Evolutionary conservation across 2,888 invertebrate species (phyloP).

Genomic region (Pollenia amentaria): DNA sequence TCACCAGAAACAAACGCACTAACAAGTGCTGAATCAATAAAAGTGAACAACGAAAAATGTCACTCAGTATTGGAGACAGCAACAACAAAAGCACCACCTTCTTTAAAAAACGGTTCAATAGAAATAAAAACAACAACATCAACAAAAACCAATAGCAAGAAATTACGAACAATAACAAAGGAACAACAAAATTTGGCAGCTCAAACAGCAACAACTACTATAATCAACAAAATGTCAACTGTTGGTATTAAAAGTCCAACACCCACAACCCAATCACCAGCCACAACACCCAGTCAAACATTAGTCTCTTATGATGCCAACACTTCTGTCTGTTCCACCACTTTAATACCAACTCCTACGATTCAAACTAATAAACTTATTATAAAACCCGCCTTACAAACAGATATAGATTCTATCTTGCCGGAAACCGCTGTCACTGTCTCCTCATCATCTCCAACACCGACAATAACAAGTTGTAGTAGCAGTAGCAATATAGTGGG

Average conservation of each 20-base stretch:
- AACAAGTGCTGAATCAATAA: constrained; percentile 66
- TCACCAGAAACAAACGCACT: constrained; percentile 74
- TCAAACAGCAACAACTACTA: constrained; percentile 16
- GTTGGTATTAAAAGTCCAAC: constrained; percentile 64
- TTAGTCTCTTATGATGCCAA: constrained; percentile 42
- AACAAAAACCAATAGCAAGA: constrained; percentile 41
- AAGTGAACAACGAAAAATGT: constrained; percentile 70
- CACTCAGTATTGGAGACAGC: constrained; percentile 66
- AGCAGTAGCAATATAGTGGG: constrained; percentile 31
- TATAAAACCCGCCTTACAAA: constrained; percentile 60
- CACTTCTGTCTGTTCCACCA: constrained; percentile 45
- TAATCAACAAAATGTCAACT: constrained; percentile 58
- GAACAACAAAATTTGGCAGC: constrained; percentile 38
- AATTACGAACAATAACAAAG: constrained; percentile 38
- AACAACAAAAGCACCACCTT: constrained; percentile 22
- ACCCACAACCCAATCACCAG: constrained; percentile 77
- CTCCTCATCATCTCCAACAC: constrained; percentile 43
- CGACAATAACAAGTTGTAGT: constrained; percentile 49
- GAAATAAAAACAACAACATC: neutral
- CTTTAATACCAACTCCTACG: constrained; percentile 20
- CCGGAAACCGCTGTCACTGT: constrained; percentile 57
- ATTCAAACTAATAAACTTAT: constrained; percentile 56
- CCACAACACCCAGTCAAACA: constrained; percentile 63
- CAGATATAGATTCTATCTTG: constrained; percentile 42
- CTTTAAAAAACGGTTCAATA: constrained; percentile 59